phyloP scores from a whole-genome alignment of 2,797 vertebrate genomes.

The Channa striata region DNA sequence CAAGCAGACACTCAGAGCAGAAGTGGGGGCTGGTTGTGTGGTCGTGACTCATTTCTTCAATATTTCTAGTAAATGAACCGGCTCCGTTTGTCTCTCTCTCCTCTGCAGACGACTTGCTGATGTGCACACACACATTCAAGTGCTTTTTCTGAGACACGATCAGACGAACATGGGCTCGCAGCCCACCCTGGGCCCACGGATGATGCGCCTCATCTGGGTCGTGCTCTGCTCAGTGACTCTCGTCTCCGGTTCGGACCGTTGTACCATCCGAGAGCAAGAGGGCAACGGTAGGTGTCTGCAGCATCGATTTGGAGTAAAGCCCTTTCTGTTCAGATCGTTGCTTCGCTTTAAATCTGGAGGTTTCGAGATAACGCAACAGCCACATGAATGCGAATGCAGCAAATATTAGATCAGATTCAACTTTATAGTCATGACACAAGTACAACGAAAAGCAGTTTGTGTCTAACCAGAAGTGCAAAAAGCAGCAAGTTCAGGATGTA shows the following conservation, averaged over 20 bases:
- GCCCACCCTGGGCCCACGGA: not conserved
- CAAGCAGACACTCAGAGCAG: conserved; percentile 34
- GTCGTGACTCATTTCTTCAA: conserved; percentile 59
- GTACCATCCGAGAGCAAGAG: not conserved
- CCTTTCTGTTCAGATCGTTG: too few relatives aligned
- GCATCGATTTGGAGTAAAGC: not conserved
- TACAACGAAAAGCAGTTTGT: too few relatives aligned
- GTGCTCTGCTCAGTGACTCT: conserved; percentile 25
- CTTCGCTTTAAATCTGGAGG: too few relatives aligned
- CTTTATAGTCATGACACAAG: too few relatives aligned
- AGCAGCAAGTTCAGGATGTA: too few relatives aligned
- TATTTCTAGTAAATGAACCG: conserved; percentile 64
- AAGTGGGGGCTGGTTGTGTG: conserved; percentile 39
- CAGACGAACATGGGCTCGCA: not conserved
- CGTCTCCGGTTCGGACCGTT: conserved; percentile 26
- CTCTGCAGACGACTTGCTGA: not conserved
- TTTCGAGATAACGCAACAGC: too few relatives aligned
- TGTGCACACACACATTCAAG: conserved; percentile 3
- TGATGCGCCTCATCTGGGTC: conserved; percentile 55
- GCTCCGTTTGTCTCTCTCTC: not conserved
- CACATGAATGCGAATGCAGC: too few relatives aligned
- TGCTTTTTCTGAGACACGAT: not conserved
- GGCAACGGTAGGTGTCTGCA: conserved; percentile 49
- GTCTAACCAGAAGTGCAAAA: too few relatives aligned
- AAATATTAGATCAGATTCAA: too few relatives aligned